Evolutionary conservation across 2,113 vertebrate species (phyloP), one percentile per base, ranked within the genome.

Genomic region (Gasterosteus nipponicus): DNA sequence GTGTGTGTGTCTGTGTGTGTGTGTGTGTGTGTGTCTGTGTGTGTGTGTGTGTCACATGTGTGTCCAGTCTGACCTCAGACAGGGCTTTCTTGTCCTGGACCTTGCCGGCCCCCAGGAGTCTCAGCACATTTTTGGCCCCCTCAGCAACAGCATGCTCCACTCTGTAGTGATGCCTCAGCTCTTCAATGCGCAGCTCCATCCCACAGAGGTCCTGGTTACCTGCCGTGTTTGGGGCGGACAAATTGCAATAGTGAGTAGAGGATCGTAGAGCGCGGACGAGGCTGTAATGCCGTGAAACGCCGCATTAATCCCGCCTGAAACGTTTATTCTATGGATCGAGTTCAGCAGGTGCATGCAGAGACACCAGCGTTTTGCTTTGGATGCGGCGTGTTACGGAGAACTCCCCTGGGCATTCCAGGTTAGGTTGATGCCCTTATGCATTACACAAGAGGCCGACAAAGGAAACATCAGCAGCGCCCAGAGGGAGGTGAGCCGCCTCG

Each of bases 141-240:
- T 97, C 96, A 0, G 95, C 95, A 7, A 97, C 95, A 0, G 96
- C 96, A 9, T 96, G 95, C 65, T 97, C 96, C 42, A 97, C 96
- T 12, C 95, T 92, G 91, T 96, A 96, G 87, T 97, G 96, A 77
- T 97, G 96, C 39, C 96, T 90, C 73, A 97, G 92, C 90, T 97
- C 96, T 76, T 97, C 96, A 0, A 97, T 95, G 41, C 96, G 95
- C 79, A 97, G 90, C 91, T 97, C 96, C 80, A 95, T 89, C 0
- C 93, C 94, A 5, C 94, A 96, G 33, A 95, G 74, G 79, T 97
- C 96, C 0, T 95, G 93, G 76, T 93, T 94, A 58, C 94, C 96
- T 97, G 86, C 2, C 64, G 14, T 0, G 44, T 49, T 49, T 11
- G n/a, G 31, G 18, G 60, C 4, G 0, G 5, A 66, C 57, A 75